Conservation (phyloP, 2,888 invertebrate genomes). For the Drymonia ruficornis region DNA sequence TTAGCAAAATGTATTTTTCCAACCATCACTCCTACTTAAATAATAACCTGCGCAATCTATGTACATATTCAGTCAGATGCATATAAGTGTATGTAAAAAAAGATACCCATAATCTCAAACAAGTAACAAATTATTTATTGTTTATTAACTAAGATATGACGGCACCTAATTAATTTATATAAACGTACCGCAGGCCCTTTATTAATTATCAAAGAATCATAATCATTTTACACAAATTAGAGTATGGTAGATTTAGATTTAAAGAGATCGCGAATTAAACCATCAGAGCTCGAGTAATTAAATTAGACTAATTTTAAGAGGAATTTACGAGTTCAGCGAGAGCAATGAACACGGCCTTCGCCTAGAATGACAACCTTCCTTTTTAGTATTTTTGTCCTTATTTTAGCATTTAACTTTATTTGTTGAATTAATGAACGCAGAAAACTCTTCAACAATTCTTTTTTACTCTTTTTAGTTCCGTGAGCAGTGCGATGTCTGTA, state of each 20-base stretch:
- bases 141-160: too few relatives aligned
- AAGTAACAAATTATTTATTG: too few relatives aligned
- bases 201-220: not conserved
- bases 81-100: too few relatives aligned
- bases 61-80: too few relatives aligned
- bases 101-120: too few relatives aligned
- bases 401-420: conserved; percentile 10
- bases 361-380: conserved; percentile 41
- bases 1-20: too few relatives aligned
- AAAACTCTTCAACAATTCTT: not conserved
- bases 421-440: conserved; percentile 1
- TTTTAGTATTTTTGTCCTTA: conserved; percentile 32
- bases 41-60: too few relatives aligned
- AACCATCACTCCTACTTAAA: too few relatives aligned
- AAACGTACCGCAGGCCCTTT: not conserved
- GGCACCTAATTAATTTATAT: not conserved
- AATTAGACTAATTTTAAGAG: conserved; percentile 51
- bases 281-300: conserved; percentile 48
- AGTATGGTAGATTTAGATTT: conserved; percentile 16
- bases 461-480: not conserved
- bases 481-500: not conserved
- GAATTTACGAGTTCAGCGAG: conserved; percentile 46
- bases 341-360: conserved; percentile 45
- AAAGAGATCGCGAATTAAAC: conserved; percentile 38
- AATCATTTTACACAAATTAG: conserved; percentile 10